Evolutionary conservation across 2,113 vertebrate genomes (phyloP), one percentile per base, ranked within the genome.

Genomic region (Poeciliopsis retropinna): DNA sequence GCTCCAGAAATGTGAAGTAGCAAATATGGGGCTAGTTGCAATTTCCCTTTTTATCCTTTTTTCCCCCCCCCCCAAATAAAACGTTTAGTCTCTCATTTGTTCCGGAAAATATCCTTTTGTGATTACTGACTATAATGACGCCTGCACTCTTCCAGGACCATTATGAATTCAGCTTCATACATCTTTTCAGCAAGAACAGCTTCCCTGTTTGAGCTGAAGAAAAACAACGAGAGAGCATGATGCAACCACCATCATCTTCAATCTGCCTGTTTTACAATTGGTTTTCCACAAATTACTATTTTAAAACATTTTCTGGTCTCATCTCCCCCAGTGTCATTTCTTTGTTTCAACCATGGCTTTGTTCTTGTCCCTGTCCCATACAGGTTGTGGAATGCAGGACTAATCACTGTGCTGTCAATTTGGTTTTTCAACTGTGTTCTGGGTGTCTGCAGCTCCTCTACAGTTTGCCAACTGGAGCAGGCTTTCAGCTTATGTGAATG

Each of bases 1-100:
- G 47, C n/a, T 60, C 37, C 39, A 76, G 73, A 63, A 70, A 72
- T 69, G 27, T 72, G 44, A 61, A 67, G 9, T 0, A 75, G 30
- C 39, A 80, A 64, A 15, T 27, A 37, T 19, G 39, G 32, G 34
- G 41, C 66, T 25, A 75, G 70, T 57, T 27, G 13, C 29, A 31
- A 57, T 31, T 10, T 19, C 17, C 39, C 1, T 5, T 54, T 54
- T 54, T 54, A 2, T 6, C n/a, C 10, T 30, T 30, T 15, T 29
- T 14, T 11, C 32, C 31, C 60, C 39, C 37, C 30, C 3, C 60
- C 25, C 32, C 34, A 37, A 37, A 11, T 39, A 25, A 32, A 61
- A 37, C 13, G 28, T 57, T 29, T 67, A 63, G 34, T 30, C 32
- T 75, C 30, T n/a, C 19, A n/a, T 22, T 57, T n/a, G 5, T 57